phyloP scores from a whole-genome alignment of 2,888 invertebrate species.

The Apotomis capreana region DNA sequence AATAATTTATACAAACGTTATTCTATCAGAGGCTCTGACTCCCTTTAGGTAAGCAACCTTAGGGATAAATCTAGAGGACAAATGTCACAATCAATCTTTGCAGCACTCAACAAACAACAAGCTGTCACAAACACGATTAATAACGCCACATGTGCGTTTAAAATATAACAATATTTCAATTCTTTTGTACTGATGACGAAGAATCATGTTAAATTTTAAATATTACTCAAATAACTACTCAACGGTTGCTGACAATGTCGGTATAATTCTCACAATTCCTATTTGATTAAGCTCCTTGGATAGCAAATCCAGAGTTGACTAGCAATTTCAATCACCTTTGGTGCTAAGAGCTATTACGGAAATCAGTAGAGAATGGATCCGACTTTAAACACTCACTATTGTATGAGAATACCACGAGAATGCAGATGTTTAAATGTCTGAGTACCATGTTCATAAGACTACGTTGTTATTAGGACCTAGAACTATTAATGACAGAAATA shows the following conservation, averaged over 20 bases:
- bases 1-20: too few species aligned
- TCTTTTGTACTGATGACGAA: conserved; percentile 13
- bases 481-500: too few species aligned
- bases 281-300: neutral
- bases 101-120: conserved; percentile 34
- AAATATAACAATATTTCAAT: conserved; percentile 30
- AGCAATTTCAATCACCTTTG: too few species aligned
- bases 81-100: conserved; percentile 36
- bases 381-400: too few species aligned
- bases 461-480: too few species aligned
- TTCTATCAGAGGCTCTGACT: neutral
- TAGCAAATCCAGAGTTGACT: neutral
- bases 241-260: neutral
- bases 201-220: neutral
- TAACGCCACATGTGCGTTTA: conserved; percentile 24
- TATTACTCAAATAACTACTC: neutral
- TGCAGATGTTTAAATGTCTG: too few species aligned
- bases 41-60: neutral
- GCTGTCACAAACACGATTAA: conserved; percentile 36
- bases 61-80: conserved; percentile 21
- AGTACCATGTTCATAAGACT: too few species aligned
- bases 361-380: too few species aligned
- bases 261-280: neutral
- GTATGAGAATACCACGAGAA: too few species aligned
- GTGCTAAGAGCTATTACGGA: too few species aligned